A percentile compares a stretch with the other conserved stretches of the same genome.
Evolutionary conservation across 2,888 invertebrate genomes (phyloP).

Genomic region (Ectemnius cavifrons): DNA sequence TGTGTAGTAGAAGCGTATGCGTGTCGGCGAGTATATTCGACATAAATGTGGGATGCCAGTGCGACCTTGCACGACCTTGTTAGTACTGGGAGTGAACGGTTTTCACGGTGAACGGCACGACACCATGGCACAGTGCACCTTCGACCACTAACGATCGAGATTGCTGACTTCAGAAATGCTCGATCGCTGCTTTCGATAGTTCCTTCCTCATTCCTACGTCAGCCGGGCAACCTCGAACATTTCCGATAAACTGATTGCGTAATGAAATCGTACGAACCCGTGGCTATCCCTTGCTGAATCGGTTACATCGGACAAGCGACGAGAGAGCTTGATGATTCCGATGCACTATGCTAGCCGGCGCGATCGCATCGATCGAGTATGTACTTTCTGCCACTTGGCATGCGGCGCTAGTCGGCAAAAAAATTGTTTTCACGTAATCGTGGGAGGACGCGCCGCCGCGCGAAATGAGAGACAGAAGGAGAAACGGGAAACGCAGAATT

Average conservation of each 20-base stretch:
- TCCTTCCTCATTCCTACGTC: slow-evolving; percentile 45
- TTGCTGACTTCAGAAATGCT: slow-evolving; percentile 44
- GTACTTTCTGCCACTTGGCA: background rate
- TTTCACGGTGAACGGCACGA: slow-evolving; percentile 68
- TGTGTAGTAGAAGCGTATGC: too few relatives aligned
- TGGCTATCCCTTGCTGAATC: slow-evolving; percentile 35
- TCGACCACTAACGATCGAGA: slow-evolving; percentile 25
- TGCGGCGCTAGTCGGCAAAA: background rate
- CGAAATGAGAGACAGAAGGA: background rate
- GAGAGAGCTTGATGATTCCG: background rate
- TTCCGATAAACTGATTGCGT: slow-evolving; percentile 49
- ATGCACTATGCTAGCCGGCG: background rate
- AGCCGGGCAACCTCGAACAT: slow-evolving; percentile 26
- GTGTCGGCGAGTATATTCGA: slow-evolving; percentile 33
- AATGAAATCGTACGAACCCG: slow-evolving; percentile 44
- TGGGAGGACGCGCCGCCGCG: slow-evolving; percentile 14
- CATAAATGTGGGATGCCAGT: slow-evolving; percentile 50
- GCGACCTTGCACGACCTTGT: slow-evolving; percentile 68
- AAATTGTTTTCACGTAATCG: slow-evolving; percentile 20
- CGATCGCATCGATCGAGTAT: slow-evolving; percentile 17
- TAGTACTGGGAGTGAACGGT: slow-evolving; percentile 63
- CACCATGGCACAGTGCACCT: slow-evolving; percentile 45
- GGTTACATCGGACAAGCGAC: slow-evolving; percentile 1
- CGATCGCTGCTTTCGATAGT: slow-evolving; percentile 28
- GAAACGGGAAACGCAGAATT: slow-evolving; percentile 3